Conservation (phyloP, 2,113 vertebrate genomes). For the Pachyramphus minor region DNA sequence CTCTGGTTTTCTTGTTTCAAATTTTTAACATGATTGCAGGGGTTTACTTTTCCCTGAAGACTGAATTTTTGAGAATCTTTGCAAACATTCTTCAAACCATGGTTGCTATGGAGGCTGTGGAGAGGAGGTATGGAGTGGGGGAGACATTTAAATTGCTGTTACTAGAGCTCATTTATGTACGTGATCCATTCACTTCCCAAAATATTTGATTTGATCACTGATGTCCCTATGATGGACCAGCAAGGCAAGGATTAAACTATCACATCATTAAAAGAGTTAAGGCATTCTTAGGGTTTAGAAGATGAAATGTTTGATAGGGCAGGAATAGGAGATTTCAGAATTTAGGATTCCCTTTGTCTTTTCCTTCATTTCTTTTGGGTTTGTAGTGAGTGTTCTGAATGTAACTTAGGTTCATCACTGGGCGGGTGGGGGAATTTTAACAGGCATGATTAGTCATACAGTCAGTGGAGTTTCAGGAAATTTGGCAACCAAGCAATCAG, state of each 20-base stretch:
- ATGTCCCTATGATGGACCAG: not conserved
- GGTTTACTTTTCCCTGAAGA: not conserved
- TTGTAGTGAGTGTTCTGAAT: not conserved
- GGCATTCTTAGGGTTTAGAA: not conserved
- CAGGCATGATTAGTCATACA: not conserved
- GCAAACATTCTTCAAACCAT: not conserved
- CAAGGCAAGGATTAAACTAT: not conserved
- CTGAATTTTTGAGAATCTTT: not conserved
- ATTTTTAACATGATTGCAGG: not conserved
- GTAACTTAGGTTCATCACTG: not conserved
- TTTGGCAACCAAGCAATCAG: not conserved
- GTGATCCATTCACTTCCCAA: not conserved
- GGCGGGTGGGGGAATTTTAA: not conserved
- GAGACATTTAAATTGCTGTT: not conserved
- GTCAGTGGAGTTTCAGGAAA: not conserved
- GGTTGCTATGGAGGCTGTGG: slow-evolving; percentile 42
- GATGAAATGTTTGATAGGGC: not conserved
- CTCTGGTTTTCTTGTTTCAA: not conserved
- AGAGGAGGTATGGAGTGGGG: not conserved
- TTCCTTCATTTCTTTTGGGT: not conserved
- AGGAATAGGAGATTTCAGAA: not conserved
- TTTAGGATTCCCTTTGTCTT: not conserved
- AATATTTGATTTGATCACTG: not conserved
- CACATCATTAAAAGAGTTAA: not conserved
- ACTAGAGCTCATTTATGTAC: not conserved